Evolutionary conservation across 2,888 invertebrate species (phyloP).

Genomic region (Watsonalla cultraria): DNA sequence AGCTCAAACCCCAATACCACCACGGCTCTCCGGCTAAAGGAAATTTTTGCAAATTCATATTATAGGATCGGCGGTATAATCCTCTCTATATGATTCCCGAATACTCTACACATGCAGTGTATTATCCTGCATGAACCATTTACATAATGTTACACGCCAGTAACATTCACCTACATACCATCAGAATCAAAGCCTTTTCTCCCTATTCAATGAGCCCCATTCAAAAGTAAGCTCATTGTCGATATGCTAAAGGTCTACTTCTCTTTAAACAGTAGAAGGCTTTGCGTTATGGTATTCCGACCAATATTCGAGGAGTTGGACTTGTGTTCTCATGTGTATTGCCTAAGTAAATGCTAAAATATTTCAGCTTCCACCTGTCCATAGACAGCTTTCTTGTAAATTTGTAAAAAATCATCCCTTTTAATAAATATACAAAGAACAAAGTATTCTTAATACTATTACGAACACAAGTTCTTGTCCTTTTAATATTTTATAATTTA

Average conservation of each 20-base stretch:
- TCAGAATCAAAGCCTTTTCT: slow-evolving; percentile 13
- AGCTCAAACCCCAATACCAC: no score
- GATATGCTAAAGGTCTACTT: background rate
- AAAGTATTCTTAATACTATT: background rate
- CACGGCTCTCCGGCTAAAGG: no score
- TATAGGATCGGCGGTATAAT: slow-evolving; percentile 1
- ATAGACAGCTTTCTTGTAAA: no score
- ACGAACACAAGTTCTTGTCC: background rate
- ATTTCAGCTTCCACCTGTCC: no score
- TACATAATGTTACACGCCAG: slow-evolving; percentile 23
- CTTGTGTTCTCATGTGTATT: no score
- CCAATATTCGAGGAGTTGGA: no score
- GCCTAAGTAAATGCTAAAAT: no score
- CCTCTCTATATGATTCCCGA: slow-evolving; percentile 9
- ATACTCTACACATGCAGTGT: slow-evolving; percentile 8
- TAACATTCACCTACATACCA: slow-evolving; percentile 23
- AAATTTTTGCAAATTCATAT: no score
- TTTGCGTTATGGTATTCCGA: background rate
- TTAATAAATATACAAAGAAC: background rate
- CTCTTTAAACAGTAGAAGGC: background rate
- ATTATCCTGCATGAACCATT: slow-evolving; percentile 17
- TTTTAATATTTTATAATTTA: background rate
- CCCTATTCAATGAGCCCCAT: background rate
- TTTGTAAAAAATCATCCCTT: no score
- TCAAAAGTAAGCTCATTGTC: background rate